Percentiles rank a stretch among this genome's conserved stretches.
Conservation (phyloP, 53 echinoderm and acorn worm genomes). For the Stichopus horrens region DNA sequence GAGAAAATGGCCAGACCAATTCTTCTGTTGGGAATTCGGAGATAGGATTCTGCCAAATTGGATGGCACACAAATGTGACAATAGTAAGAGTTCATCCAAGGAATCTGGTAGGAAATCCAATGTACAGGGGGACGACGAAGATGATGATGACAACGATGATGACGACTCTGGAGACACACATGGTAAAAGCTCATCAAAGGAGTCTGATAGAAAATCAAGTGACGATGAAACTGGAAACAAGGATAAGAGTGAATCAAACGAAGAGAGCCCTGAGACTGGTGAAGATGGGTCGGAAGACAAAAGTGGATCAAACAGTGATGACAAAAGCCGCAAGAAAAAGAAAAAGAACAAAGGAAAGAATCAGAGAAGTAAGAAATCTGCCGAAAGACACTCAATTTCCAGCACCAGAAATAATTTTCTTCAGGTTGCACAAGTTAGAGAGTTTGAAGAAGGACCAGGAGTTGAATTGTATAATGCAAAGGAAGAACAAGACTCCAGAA, state of each 20-base stretch:
- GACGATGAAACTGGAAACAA: no score
- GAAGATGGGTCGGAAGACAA: not conserved
- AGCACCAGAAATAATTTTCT: no score
- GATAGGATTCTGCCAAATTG: not conserved
- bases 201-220: no score
- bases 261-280: not conserved
- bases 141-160: not conserved
- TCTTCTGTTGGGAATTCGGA: conserved; percentile 20
- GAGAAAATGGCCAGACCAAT: conserved; percentile 4
- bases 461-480: no score
- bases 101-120: not conserved
- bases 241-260: not conserved
- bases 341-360: not conserved
- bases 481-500: no score
- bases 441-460: no score
- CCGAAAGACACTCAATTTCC: no score
- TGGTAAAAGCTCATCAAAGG: no score
- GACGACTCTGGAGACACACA: no score
- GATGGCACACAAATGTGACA: conserved; percentile 17
- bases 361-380: not conserved
- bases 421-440: no score
- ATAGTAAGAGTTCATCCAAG: not conserved
- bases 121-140: not conserved
- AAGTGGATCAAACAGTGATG: not conserved
- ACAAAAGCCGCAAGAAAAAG: not conserved